Evolutionary conservation across 2,888 invertebrate genomes (phyloP).

Genomic region (Busseola fusca): DNA sequence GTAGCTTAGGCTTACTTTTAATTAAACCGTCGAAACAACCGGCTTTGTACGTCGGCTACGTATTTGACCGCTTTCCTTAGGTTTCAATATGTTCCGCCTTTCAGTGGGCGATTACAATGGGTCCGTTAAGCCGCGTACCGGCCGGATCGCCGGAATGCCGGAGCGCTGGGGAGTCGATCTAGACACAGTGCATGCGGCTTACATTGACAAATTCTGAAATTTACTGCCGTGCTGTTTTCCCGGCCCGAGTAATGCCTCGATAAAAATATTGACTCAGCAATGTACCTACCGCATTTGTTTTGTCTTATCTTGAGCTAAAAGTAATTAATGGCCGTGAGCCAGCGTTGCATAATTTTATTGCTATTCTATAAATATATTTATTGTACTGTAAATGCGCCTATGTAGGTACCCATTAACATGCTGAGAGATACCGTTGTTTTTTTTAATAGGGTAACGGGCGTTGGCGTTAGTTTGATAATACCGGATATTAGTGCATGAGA

Average conservation of each 20-base stretch:
- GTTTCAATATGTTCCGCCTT: conserved; percentile 58
- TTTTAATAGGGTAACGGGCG: not conserved
- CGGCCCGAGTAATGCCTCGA: conserved; percentile 36
- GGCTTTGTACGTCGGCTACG: conserved; percentile 39
- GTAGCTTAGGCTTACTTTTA: conserved; percentile 57
- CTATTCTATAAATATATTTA: not conserved
- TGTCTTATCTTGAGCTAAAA: conserved; percentile 25
- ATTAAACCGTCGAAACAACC: conserved; percentile 54
- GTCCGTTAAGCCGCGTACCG: conserved; percentile 48
- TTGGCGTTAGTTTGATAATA: not conserved
- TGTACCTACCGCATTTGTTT: conserved; percentile 49
- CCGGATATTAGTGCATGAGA: not conserved
- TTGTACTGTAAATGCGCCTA: not conserved
- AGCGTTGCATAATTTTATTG: not conserved
- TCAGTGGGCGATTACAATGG: conserved; percentile 58
- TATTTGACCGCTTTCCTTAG: conserved; percentile 53
- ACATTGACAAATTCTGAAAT: conserved; percentile 65
- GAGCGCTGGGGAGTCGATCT: conserved; percentile 23
- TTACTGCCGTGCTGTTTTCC: conserved; percentile 54
- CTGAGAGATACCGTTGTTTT: not conserved
- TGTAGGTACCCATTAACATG: not conserved
- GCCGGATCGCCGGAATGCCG: conserved; percentile 28
- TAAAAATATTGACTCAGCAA: conserved; percentile 39
- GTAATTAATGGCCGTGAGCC: conserved; percentile 21
- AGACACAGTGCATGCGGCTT: conserved; percentile 51